phyloP scores from a whole-genome alignment of 1,140 invertebrate species.

The Drosophila prosaltans region DNA sequence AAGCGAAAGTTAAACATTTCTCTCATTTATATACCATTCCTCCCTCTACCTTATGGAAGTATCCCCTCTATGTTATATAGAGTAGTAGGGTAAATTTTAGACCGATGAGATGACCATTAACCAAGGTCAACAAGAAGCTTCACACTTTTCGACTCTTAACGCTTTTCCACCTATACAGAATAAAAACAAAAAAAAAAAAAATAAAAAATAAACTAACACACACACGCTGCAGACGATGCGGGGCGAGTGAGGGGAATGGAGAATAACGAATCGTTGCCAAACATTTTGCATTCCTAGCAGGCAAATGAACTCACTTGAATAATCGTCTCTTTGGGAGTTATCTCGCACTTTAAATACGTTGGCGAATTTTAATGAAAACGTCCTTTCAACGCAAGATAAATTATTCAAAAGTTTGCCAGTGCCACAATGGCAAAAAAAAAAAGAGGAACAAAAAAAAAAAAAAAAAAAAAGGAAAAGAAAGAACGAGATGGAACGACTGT shows the following conservation, averaged over 20 bases:
- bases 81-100: too few relatives aligned
- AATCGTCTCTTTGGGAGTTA: slow-evolving; percentile 79
- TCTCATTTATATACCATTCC: too few relatives aligned
- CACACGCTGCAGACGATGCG: background rate
- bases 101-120: too few relatives aligned
- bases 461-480: slow-evolving; percentile 23
- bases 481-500: slow-evolving; percentile 17
- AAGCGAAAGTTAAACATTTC: too few relatives aligned
- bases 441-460: background rate
- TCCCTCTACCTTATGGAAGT: too few relatives aligned
- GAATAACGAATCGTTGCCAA: background rate
- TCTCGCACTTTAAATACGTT: slow-evolving; percentile 79
- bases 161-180: too few relatives aligned
- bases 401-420: slow-evolving; percentile 79
- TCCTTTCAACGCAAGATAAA: slow-evolving; percentile 79
- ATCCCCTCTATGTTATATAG: too few relatives aligned
- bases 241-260: background rate
- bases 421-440: slow-evolving; percentile 32
- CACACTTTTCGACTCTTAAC: too few relatives aligned
- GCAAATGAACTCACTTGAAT: slow-evolving; percentile 79
- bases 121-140: too few relatives aligned
- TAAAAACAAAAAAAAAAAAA: background rate
- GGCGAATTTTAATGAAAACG: slow-evolving; percentile 80
- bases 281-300: slow-evolving; percentile 69
- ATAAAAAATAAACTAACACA: slow-evolving; percentile 16